Conservation (phyloP, 2,888 invertebrate genomes). For the Lasius fuliginosus region DNA sequence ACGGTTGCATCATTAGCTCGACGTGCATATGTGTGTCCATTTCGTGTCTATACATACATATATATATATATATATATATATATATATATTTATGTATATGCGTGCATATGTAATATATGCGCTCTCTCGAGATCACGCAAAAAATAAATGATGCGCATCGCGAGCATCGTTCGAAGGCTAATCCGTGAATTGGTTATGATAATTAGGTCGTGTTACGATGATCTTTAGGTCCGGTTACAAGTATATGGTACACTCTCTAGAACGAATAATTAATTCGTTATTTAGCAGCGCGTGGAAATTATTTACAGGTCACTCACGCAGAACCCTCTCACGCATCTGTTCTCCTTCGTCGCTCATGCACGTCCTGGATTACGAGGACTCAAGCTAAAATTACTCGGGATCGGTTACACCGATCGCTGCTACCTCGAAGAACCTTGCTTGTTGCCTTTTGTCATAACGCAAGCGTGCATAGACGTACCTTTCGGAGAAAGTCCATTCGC, state of each 20-base stretch:
- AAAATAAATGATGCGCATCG: constrained; percentile 57
- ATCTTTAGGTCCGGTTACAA: constrained; percentile 72
- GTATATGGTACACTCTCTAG: constrained; percentile 71
- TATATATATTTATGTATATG: constrained; percentile 2
- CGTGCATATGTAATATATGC: constrained; percentile 36
- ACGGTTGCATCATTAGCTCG: constrained; percentile 58
- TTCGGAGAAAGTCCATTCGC: background rate
- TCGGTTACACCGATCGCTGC: background rate
- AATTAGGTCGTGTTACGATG: constrained; percentile 76
- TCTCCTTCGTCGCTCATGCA: constrained; percentile 54
- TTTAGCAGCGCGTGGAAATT: constrained; percentile 63
- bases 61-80: background rate
- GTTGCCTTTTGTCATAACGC: background rate
- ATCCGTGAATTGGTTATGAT: constrained; percentile 73
- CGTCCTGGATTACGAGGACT: constrained; percentile 48
- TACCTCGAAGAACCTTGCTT: constrained; percentile 6
- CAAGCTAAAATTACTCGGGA: constrained; percentile 32
- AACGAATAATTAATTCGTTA: constrained; percentile 72
- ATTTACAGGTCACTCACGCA: constrained; percentile 75
- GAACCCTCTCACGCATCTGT: constrained; percentile 27
- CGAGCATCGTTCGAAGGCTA: constrained; percentile 71
- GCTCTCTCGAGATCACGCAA: constrained; percentile 58
- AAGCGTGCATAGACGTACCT: constrained; percentile 17
- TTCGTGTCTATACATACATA: background rate
- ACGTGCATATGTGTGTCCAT: constrained; percentile 41